These are phyloP conservation scores for Triplophysa tibetana DNA, from an alignment of 2,113 vertebrate species.

Conservation along the genomic window DNA sequence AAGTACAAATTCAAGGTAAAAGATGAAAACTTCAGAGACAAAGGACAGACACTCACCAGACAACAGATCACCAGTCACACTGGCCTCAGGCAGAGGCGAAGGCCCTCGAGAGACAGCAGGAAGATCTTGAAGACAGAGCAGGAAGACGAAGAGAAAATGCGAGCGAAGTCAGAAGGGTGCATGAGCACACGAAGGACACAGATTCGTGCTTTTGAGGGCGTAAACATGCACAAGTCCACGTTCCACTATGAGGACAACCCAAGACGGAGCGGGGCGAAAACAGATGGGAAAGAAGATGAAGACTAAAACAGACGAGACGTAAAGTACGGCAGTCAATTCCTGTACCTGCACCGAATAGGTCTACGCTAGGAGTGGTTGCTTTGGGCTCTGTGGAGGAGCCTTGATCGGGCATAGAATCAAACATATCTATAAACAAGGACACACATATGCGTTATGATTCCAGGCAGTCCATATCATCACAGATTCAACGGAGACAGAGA, in stretches of 20 bases:
- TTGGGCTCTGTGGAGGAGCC: conserved; percentile 88
- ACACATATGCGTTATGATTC: conserved; percentile 73
- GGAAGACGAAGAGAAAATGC: conserved; percentile 58
- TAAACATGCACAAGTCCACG: conserved; percentile 72
- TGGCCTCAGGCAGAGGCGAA: conserved; percentile 92
- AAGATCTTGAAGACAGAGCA: conserved; percentile 85
- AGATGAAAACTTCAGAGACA: background rate
- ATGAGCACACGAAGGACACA: background rate
- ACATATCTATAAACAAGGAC: conserved; percentile 98
- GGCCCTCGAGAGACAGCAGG: conserved; percentile 91
- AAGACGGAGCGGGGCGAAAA: conserved; percentile 56
- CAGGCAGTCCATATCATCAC: conserved; percentile 58
- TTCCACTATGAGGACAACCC: conserved; percentile 69
- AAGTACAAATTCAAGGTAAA: conserved; percentile 25
- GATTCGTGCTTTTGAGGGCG: conserved; percentile 55
- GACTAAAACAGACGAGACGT: conserved; percentile 64
- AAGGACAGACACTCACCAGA: conserved; percentile 84
- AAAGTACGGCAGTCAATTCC: conserved; percentile 68
- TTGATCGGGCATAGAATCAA: conserved; percentile 94
- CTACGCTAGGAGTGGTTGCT: conserved; percentile 95
- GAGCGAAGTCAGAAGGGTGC: conserved; percentile 47
- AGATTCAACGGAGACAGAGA: conserved; percentile 32
- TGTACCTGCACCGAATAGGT: conserved; percentile 98
- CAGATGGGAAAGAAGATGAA: conserved; percentile 62
- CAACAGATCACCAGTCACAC: conserved; percentile 89